Base-by-base conservation (phyloP, 92 coral and sea anemone genomes). In the Montipora capitata region DNA sequence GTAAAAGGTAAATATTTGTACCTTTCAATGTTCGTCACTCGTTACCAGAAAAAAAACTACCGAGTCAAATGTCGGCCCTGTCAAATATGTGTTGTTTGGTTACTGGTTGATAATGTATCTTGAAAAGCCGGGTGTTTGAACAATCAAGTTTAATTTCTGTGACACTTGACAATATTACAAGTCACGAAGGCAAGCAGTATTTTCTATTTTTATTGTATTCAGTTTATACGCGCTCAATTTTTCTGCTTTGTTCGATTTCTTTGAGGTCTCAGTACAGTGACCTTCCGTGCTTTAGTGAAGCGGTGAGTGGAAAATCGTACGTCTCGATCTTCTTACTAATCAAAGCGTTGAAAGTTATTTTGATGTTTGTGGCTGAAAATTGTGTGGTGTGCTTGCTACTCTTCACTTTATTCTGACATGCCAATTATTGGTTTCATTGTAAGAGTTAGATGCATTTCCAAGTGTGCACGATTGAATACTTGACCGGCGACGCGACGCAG, bases 101-200 rank as follows among this genome's bases (percentile, higher is more conserved):
- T 83, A 83, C 87, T 58, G 71, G 79, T 48, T 68, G 87, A 83
- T 83, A 83, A 83, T 83, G 87, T 83, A 83, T 83, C 87, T 83
- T 35, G 79, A 83, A 72, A 83, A 83, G 87, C 87, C 87, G 87
- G 87, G 79, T 83, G 87, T 58, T 83, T 57, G 87, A 72, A 66
- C 72, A 62, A 83, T 83, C 79, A 83, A 18, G 59, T 83, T 73
- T 79, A 83, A 59, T 73, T 83, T 81, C 71, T 27, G 35, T 48
- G 61, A n/a, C 79, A 83, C 72, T 83, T 72, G 41, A 59, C 38
- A 56, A 73, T 72, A 44, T 57, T 83, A 11, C 78, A 14, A 72
- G 72, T 72, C 87, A 44, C 87, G 49, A 83, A 73, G 87, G 57
- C 68, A 12, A 40, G 40, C 11, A 4, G 10, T 5, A 3, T 54